Base-by-base conservation (phyloP, 2,888 invertebrate genomes). In the Diadegma fenestrale region DNA sequence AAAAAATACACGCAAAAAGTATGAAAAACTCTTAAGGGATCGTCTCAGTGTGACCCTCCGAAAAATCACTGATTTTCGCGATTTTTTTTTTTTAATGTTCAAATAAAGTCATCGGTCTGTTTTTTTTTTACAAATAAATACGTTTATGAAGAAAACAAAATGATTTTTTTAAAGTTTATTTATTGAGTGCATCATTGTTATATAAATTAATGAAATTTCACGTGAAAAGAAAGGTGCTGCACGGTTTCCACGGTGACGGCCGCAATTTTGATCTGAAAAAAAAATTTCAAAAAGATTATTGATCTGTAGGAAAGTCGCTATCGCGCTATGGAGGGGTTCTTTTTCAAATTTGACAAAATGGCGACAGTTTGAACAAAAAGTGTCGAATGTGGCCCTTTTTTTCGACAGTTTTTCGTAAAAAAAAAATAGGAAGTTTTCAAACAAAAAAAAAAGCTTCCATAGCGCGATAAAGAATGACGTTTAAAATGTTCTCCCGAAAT, bases 241-340 rank as follows among this genome's bases (percentile, higher is more conserved):
- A 45, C 10, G 63, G 45, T 45, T 26, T 63, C 22, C 61, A 75
- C 8, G 3, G n/a, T 75, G 45, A n/a, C 30, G 63, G 45, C 30
- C 75, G 7, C n/a, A 45, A 75, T 45, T 54, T 22, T 77, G 30
- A 77, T 77, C 66, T 33, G 76, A 66, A 64, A 77, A 33, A 66
- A 64, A 77, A 64, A 45, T 66, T 33, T 17, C 41, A 66, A 77
- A 51, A 77, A 54, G 66, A 66, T 77, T 77, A 66, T 77, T 77
- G 54, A 77, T 66, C 66, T 22, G 41, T 66, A 66, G n/a, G 54
- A 41, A 64, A 77, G 51, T 17, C n/a, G 77, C 77, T 77, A 22
- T 66, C 63, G 45, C 4, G 48, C 63, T 75, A 75, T 75, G 75
- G 48, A 75, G 63, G 75, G 12, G 61, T 73, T 58, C n/a, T 48